Conservation (phyloP, 1,140 invertebrate species). For the Galleria mellonella region DNA sequence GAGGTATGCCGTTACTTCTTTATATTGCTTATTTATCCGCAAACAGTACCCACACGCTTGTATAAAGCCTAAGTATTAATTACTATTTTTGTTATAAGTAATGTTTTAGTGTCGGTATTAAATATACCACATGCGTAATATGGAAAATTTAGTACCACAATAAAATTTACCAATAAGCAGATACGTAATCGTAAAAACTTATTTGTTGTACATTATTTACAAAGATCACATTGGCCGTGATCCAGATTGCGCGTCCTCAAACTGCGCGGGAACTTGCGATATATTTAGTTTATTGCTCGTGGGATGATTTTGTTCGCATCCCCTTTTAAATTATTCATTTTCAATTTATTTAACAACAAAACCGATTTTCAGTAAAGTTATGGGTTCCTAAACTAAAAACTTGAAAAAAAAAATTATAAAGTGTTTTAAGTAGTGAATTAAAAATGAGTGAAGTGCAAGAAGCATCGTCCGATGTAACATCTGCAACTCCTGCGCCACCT, state of each 20-base stretch:
- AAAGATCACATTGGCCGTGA: conserved; percentile 60
- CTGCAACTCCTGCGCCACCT: conserved; percentile 20
- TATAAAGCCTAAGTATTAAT: too few relatives aligned
- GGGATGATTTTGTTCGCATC: conserved; percentile 40
- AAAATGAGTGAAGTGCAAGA: conserved; percentile 62
- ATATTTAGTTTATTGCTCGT: conserved; percentile 65
- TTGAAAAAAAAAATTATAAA: conserved; percentile 21
- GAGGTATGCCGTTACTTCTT: conserved; percentile 64
- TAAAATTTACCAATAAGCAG: too few relatives aligned
- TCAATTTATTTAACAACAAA: conserved; percentile 18
- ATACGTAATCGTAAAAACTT: conserved; percentile 15
- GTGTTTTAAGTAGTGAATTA: conserved; percentile 35
- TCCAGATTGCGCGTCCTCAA: conserved; percentile 63
- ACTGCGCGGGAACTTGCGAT: conserved; percentile 66
- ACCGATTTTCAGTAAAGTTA: conserved; percentile 22
- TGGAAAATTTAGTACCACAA: not conserved
- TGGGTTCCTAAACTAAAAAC: conserved; percentile 16
- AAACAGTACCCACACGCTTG: too few relatives aligned
- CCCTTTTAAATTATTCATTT: conserved; percentile 12
- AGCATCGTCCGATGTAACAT: conserved; percentile 18
- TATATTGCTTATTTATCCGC: not conserved
- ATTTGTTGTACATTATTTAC: conserved; percentile 42
- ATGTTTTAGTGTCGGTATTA: not conserved
- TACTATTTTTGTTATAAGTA: not conserved
- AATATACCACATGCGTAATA: not conserved